Conservation (phyloP, 1,140 invertebrate species). For the Drosophila parabipectinata region DNA sequence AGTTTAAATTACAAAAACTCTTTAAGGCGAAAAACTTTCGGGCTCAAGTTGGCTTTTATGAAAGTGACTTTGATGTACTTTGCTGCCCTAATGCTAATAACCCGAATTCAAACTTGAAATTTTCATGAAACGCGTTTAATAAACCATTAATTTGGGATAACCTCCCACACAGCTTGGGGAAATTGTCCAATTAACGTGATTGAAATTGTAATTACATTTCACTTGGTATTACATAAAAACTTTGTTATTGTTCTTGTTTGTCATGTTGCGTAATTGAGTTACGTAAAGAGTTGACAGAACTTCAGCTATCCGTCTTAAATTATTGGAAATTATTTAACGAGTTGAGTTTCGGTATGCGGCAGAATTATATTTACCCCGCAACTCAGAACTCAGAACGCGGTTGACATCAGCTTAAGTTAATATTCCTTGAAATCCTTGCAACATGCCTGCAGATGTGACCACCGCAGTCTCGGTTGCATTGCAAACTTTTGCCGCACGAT, state of each 20-base stretch:
- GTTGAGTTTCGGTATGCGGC: neutral
- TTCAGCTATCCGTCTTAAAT: constrained; percentile 10
- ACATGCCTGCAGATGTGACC: constrained; percentile 43
- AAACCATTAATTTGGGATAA: constrained; percentile 25
- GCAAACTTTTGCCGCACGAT: constrained; percentile 12
- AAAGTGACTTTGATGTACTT: constrained; percentile 27
- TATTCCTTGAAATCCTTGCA: constrained; percentile 13
- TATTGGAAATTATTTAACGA: neutral
- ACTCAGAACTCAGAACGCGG: constrained; percentile 10
- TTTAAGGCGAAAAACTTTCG: constrained; percentile 25
- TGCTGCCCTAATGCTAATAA: constrained; percentile 9
- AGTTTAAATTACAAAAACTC: constrained; percentile 32
- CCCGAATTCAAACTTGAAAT: constrained; percentile 11
- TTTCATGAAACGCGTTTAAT: constrained; percentile 22
- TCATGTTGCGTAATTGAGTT: constrained; percentile 27
- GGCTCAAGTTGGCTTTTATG: constrained; percentile 4
- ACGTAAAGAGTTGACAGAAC: constrained; percentile 21
- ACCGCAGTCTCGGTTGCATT: constrained; percentile 6
- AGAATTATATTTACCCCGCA: neutral
- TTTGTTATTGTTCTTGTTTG: constrained; percentile 34
- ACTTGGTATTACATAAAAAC: constrained; percentile 53
- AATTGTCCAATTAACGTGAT: constrained; percentile 68
- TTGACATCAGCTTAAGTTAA: constrained; percentile 41
- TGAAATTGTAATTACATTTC: constrained; percentile 53
- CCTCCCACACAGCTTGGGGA: constrained; percentile 9